Base-by-base conservation (phyloP, 2,888 invertebrate genomes). In the Pharmacophagus antenor region DNA sequence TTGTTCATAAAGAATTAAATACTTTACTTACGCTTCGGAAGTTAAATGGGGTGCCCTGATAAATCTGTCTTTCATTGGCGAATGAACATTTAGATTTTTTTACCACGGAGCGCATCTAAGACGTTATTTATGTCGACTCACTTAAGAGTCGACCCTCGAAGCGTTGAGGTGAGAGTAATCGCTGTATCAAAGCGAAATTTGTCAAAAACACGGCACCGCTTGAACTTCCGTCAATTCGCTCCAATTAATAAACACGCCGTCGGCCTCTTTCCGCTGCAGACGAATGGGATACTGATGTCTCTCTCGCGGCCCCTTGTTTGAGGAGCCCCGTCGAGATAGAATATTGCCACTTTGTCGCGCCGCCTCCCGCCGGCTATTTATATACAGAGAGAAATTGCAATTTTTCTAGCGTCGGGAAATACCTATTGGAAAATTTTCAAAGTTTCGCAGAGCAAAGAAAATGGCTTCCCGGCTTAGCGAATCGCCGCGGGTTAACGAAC, bases 291-390 rank as follows among this genome's bases (percentile, higher is more conserved):
- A 70, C 62, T 20, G 61, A 67, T 57, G 50, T 88, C 84, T 66
- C 73, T 17, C 55, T 85, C 80, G 59, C 65, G 77, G 79, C 80
- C 90, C 90, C 89, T 87, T 88, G 86, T 88, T 88, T 87, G 85
- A 85, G 88, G 79, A 84, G 77, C 85, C 90, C 89, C 88, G 88
- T 79, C 72, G 90, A 85, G 89, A 86, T 81, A 74, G 82, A 85
- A 88, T 90, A 90, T 90, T 89, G 90, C 88, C 88, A 90, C 88
- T 89, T 89, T 90, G 89, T 89, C 85, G 86, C 83, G 77, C 72
- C 78, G 78, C 76, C 80, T 79, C 88, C 85, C 84, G 83, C 80
- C 73, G 85, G 84, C 85, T 82, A 83, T 85, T 79, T 82, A 74
- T 78, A 78, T 75, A 80, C 76, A 76, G 73, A 70, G 73, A 77